Base-by-base conservation (phyloP, 1,140 invertebrate species). In the Lepidostoma basale region DNA sequence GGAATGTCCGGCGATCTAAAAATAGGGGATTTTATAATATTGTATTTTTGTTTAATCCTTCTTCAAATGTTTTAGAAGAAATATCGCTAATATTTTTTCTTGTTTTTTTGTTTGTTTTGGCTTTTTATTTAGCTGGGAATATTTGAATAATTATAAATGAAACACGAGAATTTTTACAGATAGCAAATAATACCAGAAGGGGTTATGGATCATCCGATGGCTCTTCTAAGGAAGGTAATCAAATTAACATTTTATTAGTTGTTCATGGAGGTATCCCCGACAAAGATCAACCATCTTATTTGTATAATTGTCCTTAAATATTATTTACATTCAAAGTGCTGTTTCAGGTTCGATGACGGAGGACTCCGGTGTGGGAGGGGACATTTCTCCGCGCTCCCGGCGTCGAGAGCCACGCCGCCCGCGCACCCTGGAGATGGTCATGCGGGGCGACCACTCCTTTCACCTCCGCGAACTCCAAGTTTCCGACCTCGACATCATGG, bases 371-470 rank as follows among this genome's bases (percentile, higher is more conserved):
- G 81, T 82, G 65, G 81, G 77, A 74, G 79, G 78, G 0, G 77
- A 79, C 2, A 78, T 77, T 0, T 67, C 67, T 18, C 71, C 71
- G n/a, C 23, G 62, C 42, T 16, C 56, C 9, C 79, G 79, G 0
- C 77, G 79, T 3, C 75, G 76, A 18, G 70, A 76, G n/a, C 79
- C 79, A 16, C 78, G 77, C 6, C 76, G 81, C n/a, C 81, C 81
- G 1, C 75, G 81, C 14, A 82, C 81, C 72, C 71, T 83, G 26
- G 80, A 83, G 77, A 83, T 83, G 82, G 81, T 83, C 25, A 83
- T 83, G 82, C 69, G 76, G 1, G 79, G 77, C 25, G 74, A 79
- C 0, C 82, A 83, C 62, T 80, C 73, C 73, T 83, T 83, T 76
- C 82, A 83, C 56, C 76, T 83, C 6, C 69, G 79, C 54, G 82